A percentile compares a stretch with the other conserved stretches of the same genome.
phyloP scores from a whole-genome alignment of 2,888 invertebrate species.

The Laspeyria flexula region DNA sequence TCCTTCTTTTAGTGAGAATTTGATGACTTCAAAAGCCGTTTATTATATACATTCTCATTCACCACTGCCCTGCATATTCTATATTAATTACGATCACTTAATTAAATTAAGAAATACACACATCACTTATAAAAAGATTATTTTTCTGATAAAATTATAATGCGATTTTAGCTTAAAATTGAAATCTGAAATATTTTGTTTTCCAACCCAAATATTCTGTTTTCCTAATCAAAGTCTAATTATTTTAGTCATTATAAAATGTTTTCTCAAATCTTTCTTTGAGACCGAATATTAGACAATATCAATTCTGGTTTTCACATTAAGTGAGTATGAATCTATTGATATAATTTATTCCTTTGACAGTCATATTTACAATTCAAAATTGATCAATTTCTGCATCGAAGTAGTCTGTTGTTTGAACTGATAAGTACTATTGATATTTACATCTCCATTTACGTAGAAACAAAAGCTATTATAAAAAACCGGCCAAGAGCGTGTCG shows the following conservation, averaged over 20 bases:
- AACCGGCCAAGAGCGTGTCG: too few species aligned
- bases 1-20: too few species aligned
- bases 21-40: too few species aligned
- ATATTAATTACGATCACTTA: too few species aligned
- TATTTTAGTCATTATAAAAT: not conserved
- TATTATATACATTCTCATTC: too few species aligned
- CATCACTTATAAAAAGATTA: too few species aligned
- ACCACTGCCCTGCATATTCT: too few species aligned
- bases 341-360: not conserved
- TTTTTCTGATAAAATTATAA: too few species aligned
- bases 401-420: not conserved
- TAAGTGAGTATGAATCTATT: not conserved
- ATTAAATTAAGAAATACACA: too few species aligned
- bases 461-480: not conserved
- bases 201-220: conserved; percentile 11
- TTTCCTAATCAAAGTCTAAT: conserved; percentile 13
- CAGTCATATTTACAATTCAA: not conserved
- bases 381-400: not conserved
- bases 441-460: not conserved
- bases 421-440: too few species aligned
- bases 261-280: not conserved
- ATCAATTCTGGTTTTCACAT: not conserved
- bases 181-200: conserved; percentile 15
- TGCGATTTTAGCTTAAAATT: too few species aligned
- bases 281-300: not conserved